These are phyloP conservation scores for Sepiola atlantica DNA, from an alignment of 2,888 invertebrate genomes.

Conservation along the genomic window DNA sequence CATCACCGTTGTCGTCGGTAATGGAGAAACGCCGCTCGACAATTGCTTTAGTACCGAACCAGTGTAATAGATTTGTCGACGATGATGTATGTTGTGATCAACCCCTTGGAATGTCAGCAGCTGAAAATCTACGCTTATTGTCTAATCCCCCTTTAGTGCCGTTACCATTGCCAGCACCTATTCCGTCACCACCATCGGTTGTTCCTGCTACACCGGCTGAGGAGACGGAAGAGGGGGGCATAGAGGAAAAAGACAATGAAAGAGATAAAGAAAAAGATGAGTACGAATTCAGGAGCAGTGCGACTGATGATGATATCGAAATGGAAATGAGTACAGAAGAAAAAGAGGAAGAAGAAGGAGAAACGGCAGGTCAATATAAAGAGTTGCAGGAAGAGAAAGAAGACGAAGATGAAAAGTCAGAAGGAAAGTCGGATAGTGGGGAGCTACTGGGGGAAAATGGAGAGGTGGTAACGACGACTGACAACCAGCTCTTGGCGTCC, in stretches of 20 bases:
- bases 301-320: background rate
- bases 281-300: background rate
- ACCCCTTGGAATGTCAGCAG: background rate
- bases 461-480: background rate
- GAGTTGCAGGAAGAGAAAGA: background rate
- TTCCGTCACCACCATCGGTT: background rate
- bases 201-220: background rate
- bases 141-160: background rate
- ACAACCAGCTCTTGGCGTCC: background rate
- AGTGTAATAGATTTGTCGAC: background rate
- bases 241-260: slow-evolving; percentile 42
- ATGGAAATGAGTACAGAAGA: slow-evolving; percentile 33
- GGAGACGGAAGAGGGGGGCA: slow-evolving; percentile 23
- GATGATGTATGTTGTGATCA: background rate
- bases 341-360: slow-evolving; percentile 44
- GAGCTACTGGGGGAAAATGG: background rate
- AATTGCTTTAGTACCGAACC: background rate
- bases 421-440: background rate
- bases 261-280: slow-evolving; percentile 43
- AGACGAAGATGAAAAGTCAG: too few relatives aligned
- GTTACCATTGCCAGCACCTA: background rate
- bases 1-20: background rate
- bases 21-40: background rate
- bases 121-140: background rate
- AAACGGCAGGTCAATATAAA: background rate